Conservation (phyloP, 2,113 vertebrate genomes). For the Equus quagga region DNA sequence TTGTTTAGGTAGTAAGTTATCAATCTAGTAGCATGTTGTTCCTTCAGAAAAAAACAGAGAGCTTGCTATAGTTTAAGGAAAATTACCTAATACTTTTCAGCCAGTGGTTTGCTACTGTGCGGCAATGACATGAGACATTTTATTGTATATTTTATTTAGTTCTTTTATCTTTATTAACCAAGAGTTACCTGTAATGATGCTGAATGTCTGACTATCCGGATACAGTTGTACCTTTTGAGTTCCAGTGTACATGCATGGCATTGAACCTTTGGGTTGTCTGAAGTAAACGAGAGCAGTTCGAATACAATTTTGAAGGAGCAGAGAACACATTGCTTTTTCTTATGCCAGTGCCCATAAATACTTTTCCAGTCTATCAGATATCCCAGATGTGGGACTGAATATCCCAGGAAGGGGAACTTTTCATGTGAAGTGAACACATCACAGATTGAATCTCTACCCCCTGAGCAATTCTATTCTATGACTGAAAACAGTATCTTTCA, state of each 20-base stretch:
- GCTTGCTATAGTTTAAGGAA: background rate
- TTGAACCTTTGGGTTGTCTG: slow-evolving; percentile 18
- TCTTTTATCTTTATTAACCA: slow-evolving; percentile 41
- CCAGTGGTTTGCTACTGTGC: slow-evolving; percentile 7
- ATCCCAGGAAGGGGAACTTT: background rate
- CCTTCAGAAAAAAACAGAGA: background rate
- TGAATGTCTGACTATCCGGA: slow-evolving; percentile 5
- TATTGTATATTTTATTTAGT: background rate
- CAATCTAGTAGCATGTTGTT: background rate
- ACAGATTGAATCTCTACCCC: background rate
- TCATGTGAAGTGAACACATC: background rate
- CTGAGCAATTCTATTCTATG: background rate
- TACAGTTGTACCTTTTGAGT: slow-evolving; percentile 23
- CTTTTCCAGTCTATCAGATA: background rate
- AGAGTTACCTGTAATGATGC: background rate
- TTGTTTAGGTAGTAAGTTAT: background rate
- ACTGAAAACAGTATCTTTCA: background rate
- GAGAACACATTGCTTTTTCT: slow-evolving; percentile 31
- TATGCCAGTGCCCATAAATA: slow-evolving; percentile 2
- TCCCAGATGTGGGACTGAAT: background rate
- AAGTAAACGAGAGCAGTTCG: background rate
- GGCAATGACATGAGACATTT: background rate
- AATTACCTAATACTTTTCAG: background rate
- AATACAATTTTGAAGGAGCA: slow-evolving; percentile 10
- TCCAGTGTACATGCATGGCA: background rate